These are phyloP conservation scores for Aphelenchoides bicaudatus DNA, from an alignment of 2,888 invertebrate species.

Conservation along the genomic window DNA sequence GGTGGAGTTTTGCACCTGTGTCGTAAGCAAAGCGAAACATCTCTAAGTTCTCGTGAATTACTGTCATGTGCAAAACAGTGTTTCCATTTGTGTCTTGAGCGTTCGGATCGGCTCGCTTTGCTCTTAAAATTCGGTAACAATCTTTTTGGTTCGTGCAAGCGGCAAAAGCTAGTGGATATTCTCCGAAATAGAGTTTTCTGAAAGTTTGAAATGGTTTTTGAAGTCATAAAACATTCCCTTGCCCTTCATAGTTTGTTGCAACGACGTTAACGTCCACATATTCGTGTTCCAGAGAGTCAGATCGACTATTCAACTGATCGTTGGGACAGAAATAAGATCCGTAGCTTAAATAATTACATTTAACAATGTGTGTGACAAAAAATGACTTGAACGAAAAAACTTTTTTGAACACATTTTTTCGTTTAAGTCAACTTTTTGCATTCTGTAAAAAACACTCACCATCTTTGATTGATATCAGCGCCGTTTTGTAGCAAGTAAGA, in stretches of 20 bases:
- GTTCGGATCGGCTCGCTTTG: slow-evolving; percentile 89
- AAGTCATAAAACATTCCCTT: background rate
- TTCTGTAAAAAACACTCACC: too few species aligned
- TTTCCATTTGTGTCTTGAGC: slow-evolving; percentile 95
- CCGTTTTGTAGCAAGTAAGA: slow-evolving; percentile 86
- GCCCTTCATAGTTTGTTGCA: slow-evolving; percentile 39
- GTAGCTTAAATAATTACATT: too few species aligned
- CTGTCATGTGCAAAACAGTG: slow-evolving; percentile 89
- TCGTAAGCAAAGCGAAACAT: slow-evolving; percentile 92
- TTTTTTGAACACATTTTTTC: too few species aligned
- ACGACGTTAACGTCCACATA: slow-evolving; percentile 36
- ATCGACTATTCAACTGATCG: slow-evolving; percentile 84
- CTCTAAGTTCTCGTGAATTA: slow-evolving; percentile 86
- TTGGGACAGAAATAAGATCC: slow-evolving; percentile 97
- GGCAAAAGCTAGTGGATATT: slow-evolving; percentile 91
- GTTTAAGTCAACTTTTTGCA: too few species aligned
- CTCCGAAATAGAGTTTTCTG: slow-evolving; percentile 97
- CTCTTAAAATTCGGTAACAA: slow-evolving; percentile 86
- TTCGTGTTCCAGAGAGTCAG: slow-evolving; percentile 82
- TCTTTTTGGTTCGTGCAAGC: slow-evolving; percentile 95
- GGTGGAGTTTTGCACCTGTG: slow-evolving; percentile 79
- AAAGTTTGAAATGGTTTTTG: slow-evolving; percentile 21
- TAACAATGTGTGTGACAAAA: too few species aligned
- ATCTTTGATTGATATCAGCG: slow-evolving; percentile 73
- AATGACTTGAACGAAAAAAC: too few species aligned